Evolutionary conservation across 64 coral and sea anemone genomes (phyloP).

Genomic region (Anthopleura sola): DNA sequence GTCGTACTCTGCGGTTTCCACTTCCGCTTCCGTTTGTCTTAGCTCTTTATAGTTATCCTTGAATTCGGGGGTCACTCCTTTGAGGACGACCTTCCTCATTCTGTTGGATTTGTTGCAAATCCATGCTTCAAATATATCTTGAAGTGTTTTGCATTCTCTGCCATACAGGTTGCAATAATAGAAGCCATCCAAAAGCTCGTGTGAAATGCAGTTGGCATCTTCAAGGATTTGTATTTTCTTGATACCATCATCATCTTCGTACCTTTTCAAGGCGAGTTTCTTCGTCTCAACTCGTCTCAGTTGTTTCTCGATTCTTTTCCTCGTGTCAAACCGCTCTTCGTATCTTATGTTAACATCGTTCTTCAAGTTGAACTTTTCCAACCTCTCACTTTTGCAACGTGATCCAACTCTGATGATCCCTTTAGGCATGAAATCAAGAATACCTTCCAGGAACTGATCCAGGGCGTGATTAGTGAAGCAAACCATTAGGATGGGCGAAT

Average conservation of each 20-base stretch:
- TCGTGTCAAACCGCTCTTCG: not conserved
- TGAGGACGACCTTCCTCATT: constrained; percentile 28
- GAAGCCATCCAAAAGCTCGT: constrained; percentile 18
- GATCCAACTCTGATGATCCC: constrained; percentile 39
- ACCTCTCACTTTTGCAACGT: constrained; percentile 16
- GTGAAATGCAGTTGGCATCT: not conserved
- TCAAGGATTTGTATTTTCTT: constrained; percentile 2
- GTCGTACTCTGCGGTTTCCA: not conserved
- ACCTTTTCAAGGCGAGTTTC: not conserved
- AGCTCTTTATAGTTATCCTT: not conserved
- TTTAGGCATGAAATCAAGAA: constrained; percentile 21
- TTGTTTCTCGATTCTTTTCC: not conserved
- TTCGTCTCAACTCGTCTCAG: not conserved
- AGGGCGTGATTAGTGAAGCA: constrained; percentile 55
- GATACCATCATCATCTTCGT: not conserved
- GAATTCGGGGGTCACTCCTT: constrained; percentile 19
- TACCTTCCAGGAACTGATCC: constrained; percentile 48
- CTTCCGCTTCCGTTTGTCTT: not conserved
- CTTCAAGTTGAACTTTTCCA: constrained; percentile 42
- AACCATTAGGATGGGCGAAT: constrained; percentile 48
- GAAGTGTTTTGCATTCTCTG: constrained; percentile 45
- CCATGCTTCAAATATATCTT: constrained; percentile 34
- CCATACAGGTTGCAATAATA: constrained; percentile 48
- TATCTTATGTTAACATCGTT: not conserved
- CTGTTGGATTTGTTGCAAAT: constrained; percentile 3